These are phyloP conservation scores for Pterocles gutturalis DNA, from an alignment of 2,113 vertebrate species.

Conservation along the genomic window DNA sequence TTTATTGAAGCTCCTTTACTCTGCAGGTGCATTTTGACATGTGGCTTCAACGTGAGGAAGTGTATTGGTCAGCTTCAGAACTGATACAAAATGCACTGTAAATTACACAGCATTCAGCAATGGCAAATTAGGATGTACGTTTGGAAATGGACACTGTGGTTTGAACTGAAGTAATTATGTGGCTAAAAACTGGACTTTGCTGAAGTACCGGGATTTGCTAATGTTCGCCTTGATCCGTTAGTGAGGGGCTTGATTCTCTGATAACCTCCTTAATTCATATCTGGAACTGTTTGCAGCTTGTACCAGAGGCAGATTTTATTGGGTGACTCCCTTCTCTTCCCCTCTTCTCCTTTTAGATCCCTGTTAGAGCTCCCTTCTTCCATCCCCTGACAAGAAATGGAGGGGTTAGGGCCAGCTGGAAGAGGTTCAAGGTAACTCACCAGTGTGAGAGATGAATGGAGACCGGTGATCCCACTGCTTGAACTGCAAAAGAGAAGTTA, in stretches of 20 bases:
- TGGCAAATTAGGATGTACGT: background rate
- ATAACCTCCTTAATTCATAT: background rate
- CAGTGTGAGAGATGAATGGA: background rate
- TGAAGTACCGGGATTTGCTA: background rate
- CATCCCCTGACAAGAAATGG: background rate
- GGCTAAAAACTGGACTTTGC: background rate
- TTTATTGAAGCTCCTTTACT: background rate
- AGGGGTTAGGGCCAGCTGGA: background rate
- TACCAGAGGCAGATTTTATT: background rate
- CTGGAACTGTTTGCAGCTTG: background rate
- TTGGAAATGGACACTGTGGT: background rate
- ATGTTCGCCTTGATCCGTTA: background rate
- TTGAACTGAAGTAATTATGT: background rate
- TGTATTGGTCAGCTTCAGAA: background rate
- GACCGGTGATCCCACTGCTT: background rate
- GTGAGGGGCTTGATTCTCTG: background rate
- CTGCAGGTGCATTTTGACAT: background rate
- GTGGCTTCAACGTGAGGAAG: fast-evolving
- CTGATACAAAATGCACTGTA: background rate
- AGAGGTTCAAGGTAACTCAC: background rate
- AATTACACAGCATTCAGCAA: background rate
- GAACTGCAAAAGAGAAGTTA: background rate
- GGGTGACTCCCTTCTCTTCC: background rate
- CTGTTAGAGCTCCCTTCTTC: background rate
- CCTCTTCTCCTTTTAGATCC: background rate